Conservation (phyloP, 2,888 invertebrate species). For the Epistrophe grossulariae region DNA sequence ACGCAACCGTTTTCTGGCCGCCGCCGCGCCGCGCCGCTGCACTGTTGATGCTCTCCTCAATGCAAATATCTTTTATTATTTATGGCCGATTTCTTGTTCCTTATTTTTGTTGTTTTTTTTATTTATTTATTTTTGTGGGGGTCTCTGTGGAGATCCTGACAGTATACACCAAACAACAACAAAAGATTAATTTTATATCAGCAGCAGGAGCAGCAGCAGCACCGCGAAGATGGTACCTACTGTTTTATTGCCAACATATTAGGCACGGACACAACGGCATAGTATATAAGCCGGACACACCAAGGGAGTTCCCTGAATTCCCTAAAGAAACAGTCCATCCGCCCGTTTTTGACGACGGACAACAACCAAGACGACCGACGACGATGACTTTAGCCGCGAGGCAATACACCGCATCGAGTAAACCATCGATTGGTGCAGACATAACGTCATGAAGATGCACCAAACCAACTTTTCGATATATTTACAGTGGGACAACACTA, state of each 20-base stretch:
- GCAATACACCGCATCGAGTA: constrained; percentile 45
- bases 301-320: constrained; percentile 78
- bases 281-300: constrained; percentile 49
- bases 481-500: background rate
- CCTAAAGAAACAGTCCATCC: constrained; percentile 64
- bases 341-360: constrained; percentile 55
- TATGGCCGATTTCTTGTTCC: constrained; percentile 77
- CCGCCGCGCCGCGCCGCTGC: background rate
- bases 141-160: constrained; percentile 34
- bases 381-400: constrained; percentile 68
- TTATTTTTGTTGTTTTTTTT: background rate
- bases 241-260: constrained; percentile 80
- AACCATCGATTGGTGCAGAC: constrained; percentile 68
- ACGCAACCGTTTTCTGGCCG: constrained; percentile 49
- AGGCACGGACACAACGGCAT: constrained; percentile 77
- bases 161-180: constrained; percentile 36
- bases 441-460: constrained; percentile 73
- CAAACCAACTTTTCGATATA: background rate
- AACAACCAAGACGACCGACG: constrained; percentile 41
- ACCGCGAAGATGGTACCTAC: constrained; percentile 77
- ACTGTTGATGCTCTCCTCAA: constrained; percentile 70
- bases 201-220: constrained; percentile 73
- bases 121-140: constrained; percentile 6
- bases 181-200: constrained; percentile 75
- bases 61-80: constrained; percentile 78